Evolutionary conservation across 2,797 vertebrate species (phyloP), one percentile per base, ranked within the genome.

Genomic region (Epinephelus awoara): DNA sequence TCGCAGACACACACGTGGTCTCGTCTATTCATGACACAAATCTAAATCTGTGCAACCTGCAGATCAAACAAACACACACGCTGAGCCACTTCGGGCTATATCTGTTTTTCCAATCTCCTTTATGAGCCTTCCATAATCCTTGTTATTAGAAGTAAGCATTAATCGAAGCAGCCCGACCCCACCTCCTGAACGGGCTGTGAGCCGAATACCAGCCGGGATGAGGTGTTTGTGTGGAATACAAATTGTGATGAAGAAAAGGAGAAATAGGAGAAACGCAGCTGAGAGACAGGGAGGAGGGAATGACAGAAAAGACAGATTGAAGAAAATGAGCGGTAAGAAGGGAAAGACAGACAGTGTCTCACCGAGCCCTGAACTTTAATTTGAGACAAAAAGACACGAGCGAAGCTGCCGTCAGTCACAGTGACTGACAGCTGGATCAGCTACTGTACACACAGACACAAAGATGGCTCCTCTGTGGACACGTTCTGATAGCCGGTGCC

Each of bases 121-220:
- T 5, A 62, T 61, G 61, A 64, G 70, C 73, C 70, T 71, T 62
- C 76, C 61, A 74, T 78, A 68, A 78, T 78, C 74, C 74, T 18
- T 27, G 4, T 82, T 75, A 73, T 82, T 82, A 76, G 51, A 75
- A 54, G 70, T 50, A 2, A 3, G 8, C 61, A 21, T 63, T 51
- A 64, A 81, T 74, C n/a, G 15, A 74, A 55, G 14, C 66, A 2
- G 25, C 50, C 27, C 10, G 19, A 34, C 17, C 49, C 55, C 55
- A 18, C 34, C 49, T 13, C 29, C 70, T 6, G 21, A 12, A 57
- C 1, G 59, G 64, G 51, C 57, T 27, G 25, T 12, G 34, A 38
- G 59, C 15, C 51, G 9, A 11, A 63, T 38, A 54, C 58, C 59
- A 61, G 61, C 44, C 40, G 18, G 58, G n/a, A 44, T 40, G 1